A percentile compares a stretch with the other conserved stretches of the same genome.
phyloP scores from a whole-genome alignment of 2,797 vertebrate species.

The Spea hammondii region DNA sequence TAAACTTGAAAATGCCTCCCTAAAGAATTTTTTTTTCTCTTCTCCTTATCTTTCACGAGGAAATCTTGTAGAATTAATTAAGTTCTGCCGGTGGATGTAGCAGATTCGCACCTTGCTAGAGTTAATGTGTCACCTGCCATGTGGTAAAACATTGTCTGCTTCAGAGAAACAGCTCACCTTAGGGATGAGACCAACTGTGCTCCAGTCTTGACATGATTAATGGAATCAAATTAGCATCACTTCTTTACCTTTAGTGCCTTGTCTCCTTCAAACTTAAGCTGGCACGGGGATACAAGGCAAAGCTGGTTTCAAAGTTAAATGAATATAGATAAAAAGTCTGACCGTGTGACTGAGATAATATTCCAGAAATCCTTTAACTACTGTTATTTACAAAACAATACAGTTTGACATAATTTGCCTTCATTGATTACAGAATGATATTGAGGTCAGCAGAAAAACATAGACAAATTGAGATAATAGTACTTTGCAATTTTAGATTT shows the following conservation, averaged over 20 bases:
- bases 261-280: slow-evolving; percentile 22
- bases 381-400: too few species aligned
- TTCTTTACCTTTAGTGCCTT: slow-evolving; percentile 1
- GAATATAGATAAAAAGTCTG: neutral
- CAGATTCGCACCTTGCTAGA: slow-evolving; percentile 15
- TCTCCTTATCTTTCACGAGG: slow-evolving; percentile 9
- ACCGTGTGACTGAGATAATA: neutral
- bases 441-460: neutral
- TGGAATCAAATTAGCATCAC: slow-evolving; percentile 28
- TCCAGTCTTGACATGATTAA: slow-evolving; percentile 21
- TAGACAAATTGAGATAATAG: neutral
- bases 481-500: too few species aligned
- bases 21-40: neutral
- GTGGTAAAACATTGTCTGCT: slow-evolving; percentile 20
- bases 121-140: slow-evolving; percentile 13
- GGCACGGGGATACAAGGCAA: neutral
- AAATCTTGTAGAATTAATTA: slow-evolving; percentile 7
- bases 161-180: slow-evolving; percentile 22
- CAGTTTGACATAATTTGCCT: neutral
- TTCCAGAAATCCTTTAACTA: neutral
- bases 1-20: neutral
- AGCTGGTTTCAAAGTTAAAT: neutral
- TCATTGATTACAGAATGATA: neutral
- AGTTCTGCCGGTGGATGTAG: neutral
- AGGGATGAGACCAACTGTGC: slow-evolving; percentile 21